Conservation (phyloP, 37 sponge, comb jelly and placozoan genomes). For the Spongia lamella region DNA sequence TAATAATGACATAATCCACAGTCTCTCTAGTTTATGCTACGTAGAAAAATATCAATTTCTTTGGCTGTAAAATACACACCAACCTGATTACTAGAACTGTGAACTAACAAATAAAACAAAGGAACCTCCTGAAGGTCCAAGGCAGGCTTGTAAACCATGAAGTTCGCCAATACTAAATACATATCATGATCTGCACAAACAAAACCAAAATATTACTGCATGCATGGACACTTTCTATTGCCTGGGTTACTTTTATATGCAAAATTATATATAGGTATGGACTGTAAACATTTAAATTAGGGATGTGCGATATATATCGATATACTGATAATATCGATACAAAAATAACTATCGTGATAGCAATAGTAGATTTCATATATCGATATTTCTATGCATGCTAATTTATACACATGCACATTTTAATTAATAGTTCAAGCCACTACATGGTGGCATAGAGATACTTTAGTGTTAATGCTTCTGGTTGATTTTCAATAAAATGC, state of each 20-base stretch:
- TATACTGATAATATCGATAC: no score
- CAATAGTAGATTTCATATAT: no score
- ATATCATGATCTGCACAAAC: conserved; percentile 47
- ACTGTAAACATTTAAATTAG: no score
- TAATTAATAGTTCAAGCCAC: no score
- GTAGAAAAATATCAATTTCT: background rate
- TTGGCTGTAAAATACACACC: background rate
- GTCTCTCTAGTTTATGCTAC: conserved; percentile 40
- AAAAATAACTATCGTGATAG: no score
- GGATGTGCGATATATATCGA: no score
- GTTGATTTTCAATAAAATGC: no score
- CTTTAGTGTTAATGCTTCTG: no score
- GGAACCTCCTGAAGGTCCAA: conserved; percentile 60
- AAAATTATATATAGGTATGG: background rate
- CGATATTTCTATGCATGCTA: no score
- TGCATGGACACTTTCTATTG: background rate
- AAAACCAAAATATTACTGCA: background rate
- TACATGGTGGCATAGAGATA: background rate
- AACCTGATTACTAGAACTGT: conserved; percentile 66
- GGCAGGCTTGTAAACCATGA: conserved; percentile 50
- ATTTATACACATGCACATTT: no score
- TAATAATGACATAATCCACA: conserved; percentile 66
- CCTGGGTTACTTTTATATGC: background rate
- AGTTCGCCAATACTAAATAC: conserved; percentile 38
- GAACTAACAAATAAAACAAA: conserved; percentile 36